Evolutionary conservation across 2,113 vertebrate genomes (phyloP), one percentile per base, ranked within the genome.

Genomic region (Gavia stellata): DNA sequence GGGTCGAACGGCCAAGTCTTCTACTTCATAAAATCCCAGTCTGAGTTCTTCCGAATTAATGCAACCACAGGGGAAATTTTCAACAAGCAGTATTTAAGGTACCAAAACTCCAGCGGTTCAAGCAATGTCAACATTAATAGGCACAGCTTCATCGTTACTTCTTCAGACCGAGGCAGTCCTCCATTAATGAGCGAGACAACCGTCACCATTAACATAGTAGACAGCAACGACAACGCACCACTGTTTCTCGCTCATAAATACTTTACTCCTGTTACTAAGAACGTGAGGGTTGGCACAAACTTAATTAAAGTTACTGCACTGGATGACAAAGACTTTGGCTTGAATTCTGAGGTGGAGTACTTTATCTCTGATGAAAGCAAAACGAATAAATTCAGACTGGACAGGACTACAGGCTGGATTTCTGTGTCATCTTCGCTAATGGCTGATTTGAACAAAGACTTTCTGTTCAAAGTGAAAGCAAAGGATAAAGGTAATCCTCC

Each of bases 21-120:
- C 97, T 99, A 99, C 84, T 99, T 99, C 85, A 99, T 99, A 47
- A 98, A 99, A 85, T 99, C 99, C 34, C 99, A 99, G 95, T 99
- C 99, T 0, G 99, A 99, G 91, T 99, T 99, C 91, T 99, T 99
- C 97, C 95, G 99, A 84, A 99, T 99, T 47, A 99, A 99, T 20
- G 98, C 99, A 38, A 99, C 98, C 95, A 98, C 99, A 0, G 99
- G 99, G 28, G 99, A 99, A 88, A 98, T 99, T 94, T 99, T 99
- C 81, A 99, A 99, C 88, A 99, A 99, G 95, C 99, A 99, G 78
- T 97, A 98, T 86, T 97, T 99, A 72, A 99, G 97, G 91, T 99
- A 99, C 96, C 99, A 99, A 49, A 99, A 99, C 55, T 98, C 98
- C 19, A 99, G 98, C 1, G 97, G 98, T 28, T 97, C 98, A 26